A percentile compares a stretch with the other conserved stretches of the same genome.
Conservation (phyloP, 2,113 vertebrate genomes). For the Mugil cephalus region DNA sequence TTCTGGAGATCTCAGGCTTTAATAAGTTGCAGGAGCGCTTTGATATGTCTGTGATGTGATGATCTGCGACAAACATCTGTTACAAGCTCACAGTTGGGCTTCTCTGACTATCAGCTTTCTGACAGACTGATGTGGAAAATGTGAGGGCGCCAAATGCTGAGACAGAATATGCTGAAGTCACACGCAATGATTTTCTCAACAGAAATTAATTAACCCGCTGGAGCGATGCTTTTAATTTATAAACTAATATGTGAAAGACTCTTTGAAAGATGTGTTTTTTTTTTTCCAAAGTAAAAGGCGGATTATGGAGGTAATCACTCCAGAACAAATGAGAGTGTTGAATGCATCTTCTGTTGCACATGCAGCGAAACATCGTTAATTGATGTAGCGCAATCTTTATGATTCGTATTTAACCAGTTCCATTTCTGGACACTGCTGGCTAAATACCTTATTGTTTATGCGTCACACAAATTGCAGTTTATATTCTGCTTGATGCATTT, state of each 20-base stretch:
- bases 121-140: constrained; percentile 13
- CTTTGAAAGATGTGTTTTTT: too few species aligned
- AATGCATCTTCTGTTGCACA: background rate
- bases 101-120: constrained; percentile 7
- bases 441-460: too few species aligned
- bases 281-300: background rate
- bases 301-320: background rate
- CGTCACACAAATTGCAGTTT: too few species aligned
- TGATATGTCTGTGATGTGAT: constrained; percentile 24
- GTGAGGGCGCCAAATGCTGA: constrained; percentile 3
- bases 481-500: too few species aligned
- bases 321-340: background rate
- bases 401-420: too few species aligned
- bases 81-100: constrained; percentile 6
- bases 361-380: background rate
- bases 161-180: background rate
- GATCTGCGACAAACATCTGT: constrained; percentile 29
- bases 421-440: too few species aligned
- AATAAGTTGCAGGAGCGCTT: constrained; percentile 2
- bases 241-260: background rate
- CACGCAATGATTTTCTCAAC: background rate
- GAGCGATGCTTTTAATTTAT: background rate
- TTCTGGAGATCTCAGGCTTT: background rate
- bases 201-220: background rate
- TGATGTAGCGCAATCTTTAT: too few species aligned